These are phyloP conservation scores for Digitonthophagus gazella DNA, from an alignment of 2,888 invertebrate species.

Conservation along the genomic window DNA sequence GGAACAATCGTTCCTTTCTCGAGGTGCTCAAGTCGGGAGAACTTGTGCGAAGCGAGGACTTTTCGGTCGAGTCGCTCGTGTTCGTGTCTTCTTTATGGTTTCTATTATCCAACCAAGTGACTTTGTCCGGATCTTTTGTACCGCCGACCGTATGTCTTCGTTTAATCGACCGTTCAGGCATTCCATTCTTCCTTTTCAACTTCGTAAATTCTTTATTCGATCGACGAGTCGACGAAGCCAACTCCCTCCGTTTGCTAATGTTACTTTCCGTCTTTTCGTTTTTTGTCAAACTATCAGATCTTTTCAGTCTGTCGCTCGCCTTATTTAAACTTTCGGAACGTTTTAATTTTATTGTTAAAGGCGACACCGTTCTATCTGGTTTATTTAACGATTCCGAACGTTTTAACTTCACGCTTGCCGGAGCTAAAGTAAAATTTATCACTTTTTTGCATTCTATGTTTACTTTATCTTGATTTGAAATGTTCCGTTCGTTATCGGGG, in stretches of 20 bases:
- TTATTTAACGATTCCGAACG: constrained; percentile 64
- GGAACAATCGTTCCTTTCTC: constrained; percentile 50
- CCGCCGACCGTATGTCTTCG: constrained; percentile 91
- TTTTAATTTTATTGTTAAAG: constrained; percentile 52
- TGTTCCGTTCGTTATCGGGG: constrained; percentile 47
- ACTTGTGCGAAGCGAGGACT: constrained; percentile 59
- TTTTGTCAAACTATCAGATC: constrained; percentile 66
- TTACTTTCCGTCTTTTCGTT: constrained; percentile 78
- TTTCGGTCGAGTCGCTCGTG: constrained; percentile 42
- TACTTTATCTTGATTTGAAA: constrained; percentile 38
- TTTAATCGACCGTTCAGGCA: constrained; percentile 81
- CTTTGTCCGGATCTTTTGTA: constrained; percentile 79
- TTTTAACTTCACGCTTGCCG: constrained; percentile 48
- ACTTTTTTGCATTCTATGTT: constrained; percentile 30
- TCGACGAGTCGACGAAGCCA: constrained; percentile 48
- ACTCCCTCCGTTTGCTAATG: constrained; percentile 69
- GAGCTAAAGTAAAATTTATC: constrained; percentile 33
- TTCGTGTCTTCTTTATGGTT: constrained; percentile 52
- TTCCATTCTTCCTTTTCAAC: constrained; percentile 72
- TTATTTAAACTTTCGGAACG: constrained; percentile 65
- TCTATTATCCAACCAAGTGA: constrained; percentile 58
- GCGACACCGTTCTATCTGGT: constrained; percentile 53
- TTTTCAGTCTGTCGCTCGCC: constrained; percentile 54
- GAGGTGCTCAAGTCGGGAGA: constrained; percentile 59
- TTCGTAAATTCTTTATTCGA: constrained; percentile 59